Evolutionary conservation across 2,888 invertebrate species (phyloP), one percentile per base, ranked within the genome.

Genomic region (Drosophila cognata): DNA sequence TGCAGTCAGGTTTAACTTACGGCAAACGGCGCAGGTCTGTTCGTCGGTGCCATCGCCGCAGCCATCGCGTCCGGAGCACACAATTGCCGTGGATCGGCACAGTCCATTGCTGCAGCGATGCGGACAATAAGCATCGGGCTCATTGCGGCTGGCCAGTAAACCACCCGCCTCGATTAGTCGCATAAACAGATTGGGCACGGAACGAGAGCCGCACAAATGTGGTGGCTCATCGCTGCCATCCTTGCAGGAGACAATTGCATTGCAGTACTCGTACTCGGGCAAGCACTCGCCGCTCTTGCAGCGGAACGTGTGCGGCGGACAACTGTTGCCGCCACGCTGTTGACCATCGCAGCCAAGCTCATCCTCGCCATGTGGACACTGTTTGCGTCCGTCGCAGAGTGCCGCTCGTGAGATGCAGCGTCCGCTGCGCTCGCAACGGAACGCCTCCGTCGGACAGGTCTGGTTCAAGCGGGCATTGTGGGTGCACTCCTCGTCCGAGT

Each of bases 11-110:
- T n/a, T 4, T 0, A 43, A 96, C 97, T 96, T 93, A 98, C 98
- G 95, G 94, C 98, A 98, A 78, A 98, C 96, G 77, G 95, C 94
- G 93, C 98, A 98, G 74, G 95, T 95, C 74, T 95, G 95, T 93
- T 98, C 98, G 91, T 98, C 98, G 51, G 96, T 97, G 82, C 96
- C 97, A 94, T 98, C 98, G 10, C 98, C 98, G 91, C 98, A 98
- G 28, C 98, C 98, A 92, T 98, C 98, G 48, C 96, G 94, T 33
- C 98, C 98, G 18, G 97, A 97, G 93, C 98, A 98, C 4, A 97
- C 96, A 73, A 98, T 97, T 0, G 98, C 98, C 67, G 97, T 97
- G 57, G 97, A 97, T 66, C 98, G 94, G 92, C 98, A 98, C 69
- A 97, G 94, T 2, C 97, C 97, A 92, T 98, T 98, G 74, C 95